Base-by-base conservation (phyloP, 2,888 invertebrate species). In the Lobophora halterata region DNA sequence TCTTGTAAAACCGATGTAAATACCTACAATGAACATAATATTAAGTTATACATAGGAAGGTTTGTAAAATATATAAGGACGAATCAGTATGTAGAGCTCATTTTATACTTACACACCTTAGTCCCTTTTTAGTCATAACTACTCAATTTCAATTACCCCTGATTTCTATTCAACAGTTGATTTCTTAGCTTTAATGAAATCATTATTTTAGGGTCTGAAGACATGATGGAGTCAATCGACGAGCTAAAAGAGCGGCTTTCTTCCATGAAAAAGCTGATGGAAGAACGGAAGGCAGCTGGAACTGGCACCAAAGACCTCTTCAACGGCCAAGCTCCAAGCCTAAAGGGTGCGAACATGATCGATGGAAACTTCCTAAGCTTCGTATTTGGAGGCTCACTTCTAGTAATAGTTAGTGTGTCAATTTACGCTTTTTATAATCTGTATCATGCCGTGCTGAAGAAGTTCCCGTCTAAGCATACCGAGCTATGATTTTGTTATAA, bases 401-500 rank as follows among this genome's bases (percentile, higher is more conserved):
- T 93, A 5, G 92, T 95, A 23, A 95, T 96, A 38, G 74, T 95
- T 4, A 91, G 93, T 56, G 95, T 96, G 20, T 95, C 95, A 32
- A 89, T 93, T 1, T 95, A 95, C 63, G 95, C 96, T 0, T 96
- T 96, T 70, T 94, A 95, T 59, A 95, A 94, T 73, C 86, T 96
- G 0, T 76, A 76, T 33, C 62, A 71, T 9, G 75, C 75, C 1
- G 93, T 96, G 30, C 71, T 94, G 16, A 95, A 95, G 79, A 95
- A 94, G 74, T 95, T 95, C 61, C 93, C 94, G 0, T 92, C 94
- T 0, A 89, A 89, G 27, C 95, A 95, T 64, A 94, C 93, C 16
- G 95, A 95, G 78, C 79, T 95, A 65, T 95, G 92, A 91, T 59
- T 51, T 3, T 26, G 7, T 8, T 40, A 21, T 12, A 17, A 10